phyloP scores from a whole-genome alignment of 1,140 invertebrate genomes.

The Drosophila burlai region DNA sequence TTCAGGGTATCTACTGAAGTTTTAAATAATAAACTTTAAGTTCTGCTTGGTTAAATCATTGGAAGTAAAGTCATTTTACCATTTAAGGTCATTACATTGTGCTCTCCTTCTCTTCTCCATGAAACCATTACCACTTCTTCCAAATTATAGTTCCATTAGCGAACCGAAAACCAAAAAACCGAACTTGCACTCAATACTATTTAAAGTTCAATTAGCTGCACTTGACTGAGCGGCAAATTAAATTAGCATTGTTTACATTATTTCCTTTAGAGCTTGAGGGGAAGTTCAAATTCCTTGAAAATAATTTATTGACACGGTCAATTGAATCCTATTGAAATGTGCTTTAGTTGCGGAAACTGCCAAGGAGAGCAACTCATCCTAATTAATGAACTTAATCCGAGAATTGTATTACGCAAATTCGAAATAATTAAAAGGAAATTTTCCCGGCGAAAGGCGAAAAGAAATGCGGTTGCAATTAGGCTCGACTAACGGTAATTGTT shows the following conservation, averaged over 20 bases:
- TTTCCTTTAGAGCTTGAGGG: constrained; percentile 5
- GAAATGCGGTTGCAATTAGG: constrained; percentile 52
- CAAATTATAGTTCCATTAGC: constrained; percentile 21
- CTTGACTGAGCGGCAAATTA: constrained; percentile 69
- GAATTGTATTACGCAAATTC: constrained; percentile 63
- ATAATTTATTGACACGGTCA: constrained; percentile 66
- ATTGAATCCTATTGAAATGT: constrained; percentile 50
- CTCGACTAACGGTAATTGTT: constrained; percentile 68
- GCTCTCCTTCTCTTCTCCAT: not conserved
- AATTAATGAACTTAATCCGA: constrained; percentile 71
- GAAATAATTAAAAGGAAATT: constrained; percentile 58
- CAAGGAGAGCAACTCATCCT: constrained; percentile 13
- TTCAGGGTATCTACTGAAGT: not conserved
- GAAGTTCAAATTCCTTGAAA: constrained; percentile 18
- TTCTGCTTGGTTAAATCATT: not conserved
- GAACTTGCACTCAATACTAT: constrained; percentile 22
- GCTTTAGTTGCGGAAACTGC: constrained; percentile 48
- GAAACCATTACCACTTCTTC: constrained; percentile 8
- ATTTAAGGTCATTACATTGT: not conserved
- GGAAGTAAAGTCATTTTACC: not conserved
- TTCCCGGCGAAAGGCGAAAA: constrained; percentile 20
- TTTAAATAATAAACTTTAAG: not conserved
- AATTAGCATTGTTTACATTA: constrained; percentile 60
- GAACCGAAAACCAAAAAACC: constrained; percentile 12
- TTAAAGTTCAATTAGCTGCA: constrained; percentile 59